Evolutionary conservation across 2,113 vertebrate species (phyloP).

Genomic region (Gavialis gangeticus): DNA sequence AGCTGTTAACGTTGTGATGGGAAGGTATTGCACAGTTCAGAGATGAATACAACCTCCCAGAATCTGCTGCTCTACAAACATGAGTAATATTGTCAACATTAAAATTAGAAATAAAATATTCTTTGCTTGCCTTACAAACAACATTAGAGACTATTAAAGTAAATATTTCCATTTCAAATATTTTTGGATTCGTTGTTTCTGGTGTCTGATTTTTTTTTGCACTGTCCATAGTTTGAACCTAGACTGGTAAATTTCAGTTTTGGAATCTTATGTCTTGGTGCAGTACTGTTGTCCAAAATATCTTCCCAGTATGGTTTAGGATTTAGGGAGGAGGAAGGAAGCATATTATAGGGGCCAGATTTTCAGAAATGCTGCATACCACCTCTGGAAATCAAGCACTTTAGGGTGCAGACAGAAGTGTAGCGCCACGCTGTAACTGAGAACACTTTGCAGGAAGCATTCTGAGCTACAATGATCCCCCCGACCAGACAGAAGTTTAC

Average conservation of each 20-base stretch:
- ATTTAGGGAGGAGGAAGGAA: fast-evolving
- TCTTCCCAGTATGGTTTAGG: not conserved
- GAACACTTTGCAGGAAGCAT: too few relatives aligned
- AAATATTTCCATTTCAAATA: not conserved
- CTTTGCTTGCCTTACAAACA: not conserved
- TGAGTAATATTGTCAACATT: not conserved
- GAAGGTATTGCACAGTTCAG: not conserved
- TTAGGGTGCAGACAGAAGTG: too few relatives aligned
- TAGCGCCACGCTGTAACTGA: too few relatives aligned
- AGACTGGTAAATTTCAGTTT: not conserved
- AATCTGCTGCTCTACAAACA: not conserved
- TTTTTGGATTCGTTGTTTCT: not conserved
- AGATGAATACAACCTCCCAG: not conserved
- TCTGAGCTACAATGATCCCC: too few relatives aligned
- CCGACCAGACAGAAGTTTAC: too few relatives aligned
- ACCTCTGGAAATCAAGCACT: not conserved
- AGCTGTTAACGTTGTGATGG: not conserved
- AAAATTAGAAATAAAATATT: not conserved
- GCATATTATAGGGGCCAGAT: fast-evolving
- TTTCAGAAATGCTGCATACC: not conserved
- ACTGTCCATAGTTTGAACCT: not conserved
- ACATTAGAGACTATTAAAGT: not conserved
- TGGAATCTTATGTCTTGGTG: not conserved
- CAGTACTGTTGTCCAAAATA: not conserved
- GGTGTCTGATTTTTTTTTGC: not conserved